A percentile compares a stretch with the other conserved stretches of the same genome.
Evolutionary conservation across 2,888 invertebrate species (phyloP).

Genomic region (Cheilosia urbana): DNA sequence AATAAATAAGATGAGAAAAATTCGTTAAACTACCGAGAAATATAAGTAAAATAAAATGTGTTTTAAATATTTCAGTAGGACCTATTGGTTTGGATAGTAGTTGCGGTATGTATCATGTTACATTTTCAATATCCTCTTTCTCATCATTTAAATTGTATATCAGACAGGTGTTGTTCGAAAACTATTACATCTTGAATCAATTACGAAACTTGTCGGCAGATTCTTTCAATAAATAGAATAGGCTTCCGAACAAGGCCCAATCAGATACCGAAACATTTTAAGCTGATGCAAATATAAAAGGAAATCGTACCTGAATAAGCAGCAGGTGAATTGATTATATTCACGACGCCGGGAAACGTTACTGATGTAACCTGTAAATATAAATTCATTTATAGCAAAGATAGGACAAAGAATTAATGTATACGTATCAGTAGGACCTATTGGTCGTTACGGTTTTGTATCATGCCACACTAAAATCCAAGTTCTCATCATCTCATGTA

Average conservation of each 20-base stretch:
- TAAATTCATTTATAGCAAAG: neutral
- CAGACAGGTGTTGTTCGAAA: neutral
- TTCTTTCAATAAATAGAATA: neutral
- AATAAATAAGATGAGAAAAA: too few relatives aligned
- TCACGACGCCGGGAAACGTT: neutral
- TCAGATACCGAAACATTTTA: too few relatives aligned
- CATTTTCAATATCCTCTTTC: conserved; percentile 73
- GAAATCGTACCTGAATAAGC: too few relatives aligned
- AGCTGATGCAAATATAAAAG: too few relatives aligned
- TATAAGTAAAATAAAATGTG: neutral
- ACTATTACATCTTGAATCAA: too few relatives aligned
- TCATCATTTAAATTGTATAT: conserved; percentile 33
- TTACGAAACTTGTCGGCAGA: too few relatives aligned
- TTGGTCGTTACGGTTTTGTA: conserved; percentile 3
- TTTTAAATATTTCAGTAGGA: neutral
- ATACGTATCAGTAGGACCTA: neutral
- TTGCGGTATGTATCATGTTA: conserved; percentile 71
- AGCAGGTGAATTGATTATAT: too few relatives aligned
- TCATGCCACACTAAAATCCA: conserved; percentile 1
- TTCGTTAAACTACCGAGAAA: neutral
- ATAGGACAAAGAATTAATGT: neutral
- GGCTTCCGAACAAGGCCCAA: neutral
- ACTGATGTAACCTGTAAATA: neutral
- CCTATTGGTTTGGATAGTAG: conserved; percentile 53
- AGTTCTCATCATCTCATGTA: neutral